Evolutionary conservation across 2,797 vertebrate species (phyloP).

Genomic region (Lutra lutra): DNA sequence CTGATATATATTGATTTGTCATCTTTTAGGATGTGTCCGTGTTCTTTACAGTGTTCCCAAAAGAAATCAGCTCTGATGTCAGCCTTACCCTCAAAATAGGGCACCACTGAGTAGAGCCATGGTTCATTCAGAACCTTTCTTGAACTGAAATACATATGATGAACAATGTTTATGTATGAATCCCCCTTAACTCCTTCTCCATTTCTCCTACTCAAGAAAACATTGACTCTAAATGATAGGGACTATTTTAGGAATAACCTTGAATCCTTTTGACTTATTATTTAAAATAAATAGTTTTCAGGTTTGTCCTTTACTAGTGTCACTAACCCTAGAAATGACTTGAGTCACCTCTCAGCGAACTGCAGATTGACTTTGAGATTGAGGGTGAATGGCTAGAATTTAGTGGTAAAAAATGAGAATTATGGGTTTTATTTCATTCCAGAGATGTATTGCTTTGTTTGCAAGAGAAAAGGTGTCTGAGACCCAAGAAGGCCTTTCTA

Average conservation of each 20-base stretch:
- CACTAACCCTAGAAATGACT: background rate
- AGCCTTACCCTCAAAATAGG: background rate
- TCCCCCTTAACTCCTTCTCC: background rate
- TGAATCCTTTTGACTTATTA: background rate
- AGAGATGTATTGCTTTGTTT: background rate
- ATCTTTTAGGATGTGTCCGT: background rate
- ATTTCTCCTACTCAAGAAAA: background rate
- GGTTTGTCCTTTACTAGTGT: background rate
- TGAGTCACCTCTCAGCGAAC: no score
- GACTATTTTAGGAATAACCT: background rate
- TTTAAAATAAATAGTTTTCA: background rate
- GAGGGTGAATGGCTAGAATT: background rate
- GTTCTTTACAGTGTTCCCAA: background rate
- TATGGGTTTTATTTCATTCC: background rate
- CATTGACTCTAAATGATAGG: background rate
- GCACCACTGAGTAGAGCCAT: accelerated
- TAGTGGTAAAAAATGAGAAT: background rate
- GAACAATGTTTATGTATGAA: accelerated
- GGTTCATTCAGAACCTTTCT: background rate
- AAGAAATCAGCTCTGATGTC: background rate
- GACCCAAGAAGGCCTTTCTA: background rate
- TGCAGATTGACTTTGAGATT: background rate
- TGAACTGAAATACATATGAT: accelerated
- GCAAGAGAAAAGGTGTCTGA: background rate
- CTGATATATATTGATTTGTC: background rate